Conservation (phyloP, 2,888 invertebrate genomes). For the Cheilosia vernalis region DNA sequence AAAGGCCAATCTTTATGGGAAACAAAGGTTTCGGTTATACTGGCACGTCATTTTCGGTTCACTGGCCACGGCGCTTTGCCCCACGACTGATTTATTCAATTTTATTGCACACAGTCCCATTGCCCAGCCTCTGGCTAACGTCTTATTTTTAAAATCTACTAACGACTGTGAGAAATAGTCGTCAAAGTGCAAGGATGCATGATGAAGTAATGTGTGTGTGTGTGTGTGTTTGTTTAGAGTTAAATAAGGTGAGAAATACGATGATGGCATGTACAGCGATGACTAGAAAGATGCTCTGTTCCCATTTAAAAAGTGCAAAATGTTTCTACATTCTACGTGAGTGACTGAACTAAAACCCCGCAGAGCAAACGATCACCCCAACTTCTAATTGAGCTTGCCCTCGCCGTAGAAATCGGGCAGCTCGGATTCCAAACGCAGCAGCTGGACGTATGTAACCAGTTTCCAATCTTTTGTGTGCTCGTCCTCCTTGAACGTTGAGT, state of each 20-base stretch:
- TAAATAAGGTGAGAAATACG: no score
- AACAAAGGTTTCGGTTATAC: no score
- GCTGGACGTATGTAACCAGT: slow-evolving; percentile 87
- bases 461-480: slow-evolving; percentile 84
- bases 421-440: slow-evolving; percentile 89
- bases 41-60: no score
- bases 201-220: no score
- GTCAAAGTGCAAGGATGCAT: no score
- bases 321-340: slow-evolving; percentile 51
- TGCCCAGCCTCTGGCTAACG: no score
- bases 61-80: background rate
- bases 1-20: no score
- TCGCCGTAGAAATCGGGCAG: slow-evolving; percentile 88
- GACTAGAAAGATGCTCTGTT: slow-evolving; percentile 39
- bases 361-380: slow-evolving; percentile 15
- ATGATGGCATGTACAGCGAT: background rate
- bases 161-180: no score
- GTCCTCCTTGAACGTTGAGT: slow-evolving; percentile 85
- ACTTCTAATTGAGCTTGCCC: slow-evolving; percentile 70
- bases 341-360: slow-evolving; percentile 4
- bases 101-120: background rate
- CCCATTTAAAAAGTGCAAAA: slow-evolving; percentile 59
- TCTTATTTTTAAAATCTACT: no score
- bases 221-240: no score
- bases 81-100: background rate